A percentile compares a stretch with the other conserved stretches of the same genome.
Conservation (phyloP, 2,797 vertebrate species). For the Silurus lanzhouensis region DNA sequence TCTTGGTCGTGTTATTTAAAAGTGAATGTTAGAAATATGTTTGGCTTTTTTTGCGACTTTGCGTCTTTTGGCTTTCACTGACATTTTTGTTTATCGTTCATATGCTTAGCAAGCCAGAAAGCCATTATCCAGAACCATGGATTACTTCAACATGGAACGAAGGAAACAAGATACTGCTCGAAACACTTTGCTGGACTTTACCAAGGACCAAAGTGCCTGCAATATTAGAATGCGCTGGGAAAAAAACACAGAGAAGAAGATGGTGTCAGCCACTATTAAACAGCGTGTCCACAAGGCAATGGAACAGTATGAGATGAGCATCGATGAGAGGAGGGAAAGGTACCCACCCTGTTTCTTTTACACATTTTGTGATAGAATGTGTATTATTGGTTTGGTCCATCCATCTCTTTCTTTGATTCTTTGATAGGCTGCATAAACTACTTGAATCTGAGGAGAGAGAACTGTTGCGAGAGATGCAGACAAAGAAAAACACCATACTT, state of each 20-base stretch:
- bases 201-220: constrained; percentile 63
- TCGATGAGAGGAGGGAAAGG: constrained; percentile 79
- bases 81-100: not conserved
- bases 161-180: constrained; percentile 61
- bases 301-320: constrained; percentile 64
- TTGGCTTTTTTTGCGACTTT: not conserved
- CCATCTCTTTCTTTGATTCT: not conserved
- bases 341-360: constrained; percentile 51
- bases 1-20: not conserved
- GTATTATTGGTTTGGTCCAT: not conserved
- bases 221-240: constrained; percentile 70
- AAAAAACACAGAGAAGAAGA: constrained; percentile 59
- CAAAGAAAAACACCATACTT: constrained; percentile 70
- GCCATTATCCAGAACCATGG: constrained; percentile 37
- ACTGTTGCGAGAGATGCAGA: constrained; percentile 75
- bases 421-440: constrained; percentile 78
- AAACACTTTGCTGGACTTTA: constrained; percentile 63
- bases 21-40: not conserved
- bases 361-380: not conserved
- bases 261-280: constrained; percentile 61
- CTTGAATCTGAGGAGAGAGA: constrained; percentile 80
- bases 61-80: too few species aligned
- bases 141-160: constrained; percentile 60
- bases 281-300: constrained; percentile 67
- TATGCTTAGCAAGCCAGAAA: constrained; percentile 69